phyloP scores from a whole-genome alignment of 2,888 invertebrate genomes.

The Parochlus steinenii region DNA sequence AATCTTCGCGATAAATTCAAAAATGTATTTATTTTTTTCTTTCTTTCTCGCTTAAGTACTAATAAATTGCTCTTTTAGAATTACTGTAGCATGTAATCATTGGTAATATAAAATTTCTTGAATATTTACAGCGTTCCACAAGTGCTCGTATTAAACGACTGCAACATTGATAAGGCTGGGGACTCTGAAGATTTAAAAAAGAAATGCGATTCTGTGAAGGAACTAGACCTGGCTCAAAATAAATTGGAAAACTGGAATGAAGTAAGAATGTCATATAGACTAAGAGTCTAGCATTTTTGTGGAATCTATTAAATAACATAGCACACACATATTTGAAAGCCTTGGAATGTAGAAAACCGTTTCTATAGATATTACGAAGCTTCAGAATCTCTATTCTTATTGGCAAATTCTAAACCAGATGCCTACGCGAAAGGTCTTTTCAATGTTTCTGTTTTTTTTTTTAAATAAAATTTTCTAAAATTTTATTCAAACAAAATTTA shows the following conservation, averaged over 20 bases:
- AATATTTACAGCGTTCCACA: conserved; percentile 48
- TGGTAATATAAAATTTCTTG: not conserved
- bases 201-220: conserved; percentile 79
- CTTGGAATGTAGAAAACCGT: not conserved
- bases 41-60: not conserved
- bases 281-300: too few relatives aligned
- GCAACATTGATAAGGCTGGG: conserved; percentile 80
- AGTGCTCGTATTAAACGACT: conserved; percentile 74
- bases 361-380: not conserved
- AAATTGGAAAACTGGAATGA: conserved; percentile 78
- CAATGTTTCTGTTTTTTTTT: not conserved
- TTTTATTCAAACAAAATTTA: conserved; percentile 1
- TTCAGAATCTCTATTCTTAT: conserved; percentile 5
- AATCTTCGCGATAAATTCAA: not conserved
- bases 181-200: conserved; percentile 61
- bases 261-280: conserved; percentile 32
- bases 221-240: conserved; percentile 87
- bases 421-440: too few relatives aligned
- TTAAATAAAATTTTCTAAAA: not conserved
- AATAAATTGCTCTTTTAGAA: too few relatives aligned
- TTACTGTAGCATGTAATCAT: too few relatives aligned
- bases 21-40: not conserved
- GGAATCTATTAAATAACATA: not conserved
- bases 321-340: too few relatives aligned
- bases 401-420: conserved; percentile 5